Evolutionary conservation across 1,140 invertebrate genomes (phyloP), one percentile per base, ranked within the genome.

Genomic region (Cyphomyrmex costatus): DNA sequence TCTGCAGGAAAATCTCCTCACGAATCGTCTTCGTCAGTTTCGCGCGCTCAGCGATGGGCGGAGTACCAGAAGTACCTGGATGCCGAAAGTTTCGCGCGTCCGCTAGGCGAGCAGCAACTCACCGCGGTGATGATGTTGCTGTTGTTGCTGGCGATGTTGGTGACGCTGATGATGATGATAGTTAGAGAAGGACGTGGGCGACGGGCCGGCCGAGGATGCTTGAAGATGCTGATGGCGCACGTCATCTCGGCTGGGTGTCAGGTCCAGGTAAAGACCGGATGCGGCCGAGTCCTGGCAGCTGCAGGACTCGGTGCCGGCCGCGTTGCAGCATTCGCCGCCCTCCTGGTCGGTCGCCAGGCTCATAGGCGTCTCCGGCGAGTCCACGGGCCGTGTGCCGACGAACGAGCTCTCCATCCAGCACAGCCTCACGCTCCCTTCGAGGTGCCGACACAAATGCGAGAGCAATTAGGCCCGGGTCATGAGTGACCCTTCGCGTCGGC

Each of bases 361-460:
- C 85, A 97, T 96, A 42, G 97, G 97, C 83, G 97, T 98, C 94
- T 98, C 97, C 16, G 97, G 98, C 53, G 97, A 98, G 86, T 98
- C 98, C 90, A 98, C 95, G 8, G 98, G 98, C 90, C 97, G 97
- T 88, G 97, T 97, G 86, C 98, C 97, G 86, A 98, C 98, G 95
- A 98, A 98, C 84, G 98, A 98, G 95, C 98, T 98, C 94, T 98
- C 98, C 93, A 98, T 96, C 98, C 98, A 98, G 93, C 97, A 98
- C 88, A 96, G 92, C 87, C 95, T 95, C 82, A 94, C 94, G 88
- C 96, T 95, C 88, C 95, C 95, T 92, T 95, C 93, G 88, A 73
- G 82, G 66, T 90, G 68, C 53, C 79, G 79, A 60, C n/a, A 82
- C 66, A 83, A 83, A 73, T 83, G 79, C 68, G 77, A 80, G 30